Conservation (phyloP, 2,888 invertebrate genomes). For the Drosophila meridionalis region DNA sequence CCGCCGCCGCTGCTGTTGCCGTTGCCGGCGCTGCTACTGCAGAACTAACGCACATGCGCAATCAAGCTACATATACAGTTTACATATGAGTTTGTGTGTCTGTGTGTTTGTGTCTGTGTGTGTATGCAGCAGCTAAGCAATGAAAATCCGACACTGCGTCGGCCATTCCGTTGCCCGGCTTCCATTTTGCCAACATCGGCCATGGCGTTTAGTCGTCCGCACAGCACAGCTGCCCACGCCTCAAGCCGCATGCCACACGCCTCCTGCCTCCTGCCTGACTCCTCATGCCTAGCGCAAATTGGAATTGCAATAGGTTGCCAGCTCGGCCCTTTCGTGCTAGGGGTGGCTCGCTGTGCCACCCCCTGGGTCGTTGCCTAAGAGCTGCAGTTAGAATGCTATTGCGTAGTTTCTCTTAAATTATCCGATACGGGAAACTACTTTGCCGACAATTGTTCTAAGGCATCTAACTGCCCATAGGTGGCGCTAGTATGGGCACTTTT, state of each 20-base stretch:
- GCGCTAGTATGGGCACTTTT: constrained; percentile 44
- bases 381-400: constrained; percentile 39
- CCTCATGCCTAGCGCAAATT: constrained; percentile 3
- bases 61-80: constrained; percentile 21
- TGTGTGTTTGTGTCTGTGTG: constrained; percentile 24
- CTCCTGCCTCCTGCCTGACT: constrained; percentile 9
- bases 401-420: constrained; percentile 72
- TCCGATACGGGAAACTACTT: constrained; percentile 66
- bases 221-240: constrained; percentile 56
- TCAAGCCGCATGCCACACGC: constrained; percentile 34
- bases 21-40: constrained; percentile 5
- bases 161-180: constrained; percentile 58
- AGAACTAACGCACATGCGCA: constrained; percentile 62
- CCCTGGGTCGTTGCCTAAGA: constrained; percentile 43
- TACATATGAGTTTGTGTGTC: constrained; percentile 38
- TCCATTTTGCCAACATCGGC: constrained; percentile 76
- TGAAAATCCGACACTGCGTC: constrained; percentile 57
- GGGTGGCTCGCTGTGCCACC: constrained; percentile 24
- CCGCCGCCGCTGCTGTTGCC: neutral
- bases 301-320: constrained; percentile 59
- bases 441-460: constrained; percentile 58
- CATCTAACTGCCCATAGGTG: constrained; percentile 64
- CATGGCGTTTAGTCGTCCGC: constrained; percentile 72
- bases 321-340: constrained; percentile 8
- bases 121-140: constrained; percentile 58